These are phyloP conservation scores for Ichneumoninae sp. DNA, from an alignment of 2,888 invertebrate species.

Conservation along the genomic window DNA sequence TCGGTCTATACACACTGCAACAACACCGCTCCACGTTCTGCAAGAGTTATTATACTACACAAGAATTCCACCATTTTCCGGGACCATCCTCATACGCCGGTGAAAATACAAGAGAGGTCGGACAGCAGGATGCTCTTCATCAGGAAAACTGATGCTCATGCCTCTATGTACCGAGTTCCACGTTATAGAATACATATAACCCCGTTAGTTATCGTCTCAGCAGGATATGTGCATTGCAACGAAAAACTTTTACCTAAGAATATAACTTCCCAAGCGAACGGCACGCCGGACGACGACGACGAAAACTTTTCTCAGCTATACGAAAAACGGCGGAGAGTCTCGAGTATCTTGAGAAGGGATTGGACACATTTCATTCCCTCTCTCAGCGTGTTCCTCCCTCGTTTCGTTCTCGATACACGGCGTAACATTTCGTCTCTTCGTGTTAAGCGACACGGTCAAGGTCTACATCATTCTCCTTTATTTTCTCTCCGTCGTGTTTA, in stretches of 20 bases:
- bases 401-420: conserved; percentile 44
- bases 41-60: conserved; percentile 45
- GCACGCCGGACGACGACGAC: conserved; percentile 31
- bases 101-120: conserved; percentile 17
- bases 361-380: conserved; percentile 38
- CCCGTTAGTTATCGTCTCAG: conserved; percentile 18
- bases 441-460: conserved; percentile 52
- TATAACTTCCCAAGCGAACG: conserved; percentile 5
- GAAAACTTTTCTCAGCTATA: conserved; percentile 50
- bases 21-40: not conserved
- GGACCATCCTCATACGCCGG: not conserved
- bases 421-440: conserved; percentile 33
- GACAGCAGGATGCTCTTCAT: conserved; percentile 6
- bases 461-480: conserved; percentile 21
- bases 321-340: conserved; percentile 1
- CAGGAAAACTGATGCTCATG: not conserved
- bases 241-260: conserved; percentile 9
- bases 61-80: conserved; percentile 11
- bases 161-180: not conserved
- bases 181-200: not conserved
- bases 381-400: conserved; percentile 20
- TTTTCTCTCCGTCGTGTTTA: not conserved
- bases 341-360: conserved; percentile 48
- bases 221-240: not conserved
- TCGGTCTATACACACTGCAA: conserved; percentile 13